These are phyloP conservation scores for Drosophila hawaiiensis DNA, from an alignment of 2,888 invertebrate species.

Conservation along the genomic window DNA sequence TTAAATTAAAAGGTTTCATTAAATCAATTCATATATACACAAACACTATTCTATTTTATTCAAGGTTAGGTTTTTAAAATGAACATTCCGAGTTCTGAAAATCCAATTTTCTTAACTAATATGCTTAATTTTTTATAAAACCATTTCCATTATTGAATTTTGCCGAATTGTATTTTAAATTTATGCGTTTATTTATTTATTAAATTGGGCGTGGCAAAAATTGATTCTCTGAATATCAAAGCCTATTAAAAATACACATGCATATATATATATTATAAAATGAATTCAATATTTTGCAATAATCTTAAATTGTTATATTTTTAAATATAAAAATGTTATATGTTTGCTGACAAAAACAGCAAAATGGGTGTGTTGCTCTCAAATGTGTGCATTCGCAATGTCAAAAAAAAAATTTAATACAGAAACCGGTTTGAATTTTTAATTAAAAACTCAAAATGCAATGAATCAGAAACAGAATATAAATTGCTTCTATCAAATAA, in stretches of 20 bases:
- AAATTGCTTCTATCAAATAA: constrained; percentile 9
- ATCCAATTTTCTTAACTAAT: background rate
- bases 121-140: background rate
- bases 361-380: background rate
- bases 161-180: background rate
- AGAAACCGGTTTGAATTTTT: constrained; percentile 33
- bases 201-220: background rate
- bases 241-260: background rate
- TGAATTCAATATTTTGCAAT: background rate
- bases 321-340: background rate
- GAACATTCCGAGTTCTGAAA: background rate
- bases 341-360: background rate
- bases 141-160: background rate
- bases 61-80: background rate
- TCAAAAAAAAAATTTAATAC: constrained; percentile 8
- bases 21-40: background rate
- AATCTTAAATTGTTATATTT: background rate
- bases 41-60: background rate
- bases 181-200: background rate
- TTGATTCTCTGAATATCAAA: background rate
- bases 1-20: background rate
- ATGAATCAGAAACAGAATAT: constrained; percentile 40
- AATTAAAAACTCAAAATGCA: constrained; percentile 25
- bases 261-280: background rate
- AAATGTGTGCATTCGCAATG: background rate